Evolutionary conservation across 2,113 vertebrate genomes (phyloP).

Genomic region (Neopipo cinnamomea): DNA sequence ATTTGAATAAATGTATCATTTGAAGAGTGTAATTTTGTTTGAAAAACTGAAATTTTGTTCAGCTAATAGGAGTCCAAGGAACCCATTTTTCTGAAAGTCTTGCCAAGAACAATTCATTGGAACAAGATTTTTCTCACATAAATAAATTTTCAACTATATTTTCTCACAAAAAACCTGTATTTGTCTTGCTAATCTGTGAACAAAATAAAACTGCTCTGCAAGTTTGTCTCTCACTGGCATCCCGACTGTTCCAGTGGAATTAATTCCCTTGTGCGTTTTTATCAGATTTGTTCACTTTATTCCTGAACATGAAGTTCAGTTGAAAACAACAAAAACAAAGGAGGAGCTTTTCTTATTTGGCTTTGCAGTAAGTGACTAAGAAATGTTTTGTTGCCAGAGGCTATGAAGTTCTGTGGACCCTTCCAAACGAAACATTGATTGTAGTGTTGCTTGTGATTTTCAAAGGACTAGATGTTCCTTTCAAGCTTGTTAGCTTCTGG

Average conservation of each 20-base stretch:
- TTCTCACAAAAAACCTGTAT: not conserved
- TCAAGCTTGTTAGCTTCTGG: not conserved
- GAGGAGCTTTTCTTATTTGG: not conserved
- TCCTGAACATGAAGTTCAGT: not conserved
- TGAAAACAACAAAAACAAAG: not conserved
- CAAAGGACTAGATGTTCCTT: not conserved
- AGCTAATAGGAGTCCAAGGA: not conserved
- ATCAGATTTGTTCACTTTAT: slow-evolving; percentile 15
- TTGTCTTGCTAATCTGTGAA: not conserved
- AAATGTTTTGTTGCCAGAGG: not conserved
- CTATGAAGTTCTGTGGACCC: not conserved
- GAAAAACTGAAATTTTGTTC: not conserved
- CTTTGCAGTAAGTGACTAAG: not conserved
- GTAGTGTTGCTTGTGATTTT: not conserved
- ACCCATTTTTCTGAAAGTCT: not conserved
- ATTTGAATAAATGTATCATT: not conserved
- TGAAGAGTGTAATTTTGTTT: not conserved
- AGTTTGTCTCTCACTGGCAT: not conserved
- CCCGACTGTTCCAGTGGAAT: not conserved
- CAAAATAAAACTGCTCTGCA: not conserved
- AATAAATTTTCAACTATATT: not conserved
- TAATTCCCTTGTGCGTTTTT: not conserved
- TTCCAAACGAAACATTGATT: not conserved
- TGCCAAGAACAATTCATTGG: not conserved
- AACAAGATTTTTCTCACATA: not conserved